Percentiles rank a stretch among this genome's conserved stretches.
These are phyloP conservation scores for Drosophila siamana DNA, from an alignment of 2,888 invertebrate genomes.

Conservation along the genomic window DNA sequence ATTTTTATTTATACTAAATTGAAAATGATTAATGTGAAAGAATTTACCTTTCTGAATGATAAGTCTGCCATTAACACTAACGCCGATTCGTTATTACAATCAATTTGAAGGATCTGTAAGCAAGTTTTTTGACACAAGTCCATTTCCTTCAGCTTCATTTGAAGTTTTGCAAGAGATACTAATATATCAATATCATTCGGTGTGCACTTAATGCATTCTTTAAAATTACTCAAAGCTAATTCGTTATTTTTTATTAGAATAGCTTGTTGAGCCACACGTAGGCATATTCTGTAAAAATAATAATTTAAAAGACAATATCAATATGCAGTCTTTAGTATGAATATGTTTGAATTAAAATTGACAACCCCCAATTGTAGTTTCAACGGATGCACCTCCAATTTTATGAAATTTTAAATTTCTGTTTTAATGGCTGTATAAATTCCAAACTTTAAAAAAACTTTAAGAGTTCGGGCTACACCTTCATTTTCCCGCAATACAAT, in stretches of 20 bases:
- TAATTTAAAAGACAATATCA: background rate
- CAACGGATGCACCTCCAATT: no score
- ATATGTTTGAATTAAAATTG: no score
- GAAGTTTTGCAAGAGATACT: slow-evolving; percentile 91
- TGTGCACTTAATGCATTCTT: slow-evolving; percentile 93
- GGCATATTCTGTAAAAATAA: slow-evolving; percentile 87
- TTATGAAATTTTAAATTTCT: no score
- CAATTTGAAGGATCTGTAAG: slow-evolving; percentile 91
- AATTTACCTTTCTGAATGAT: slow-evolving; percentile 93
- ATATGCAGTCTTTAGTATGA: background rate
- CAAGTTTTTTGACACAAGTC: slow-evolving; percentile 96
- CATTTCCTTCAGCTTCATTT: slow-evolving; percentile 93
- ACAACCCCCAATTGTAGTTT: no score
- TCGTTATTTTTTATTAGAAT: slow-evolving; percentile 89
- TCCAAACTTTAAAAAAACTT: no score
- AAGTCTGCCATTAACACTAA: slow-evolving; percentile 98
- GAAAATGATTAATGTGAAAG: no score
- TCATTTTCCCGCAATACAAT: no score
- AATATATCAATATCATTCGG: slow-evolving; percentile 91
- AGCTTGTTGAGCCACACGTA: slow-evolving; percentile 91
- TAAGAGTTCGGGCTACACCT: no score
- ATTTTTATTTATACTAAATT: no score
- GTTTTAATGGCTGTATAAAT: no score
- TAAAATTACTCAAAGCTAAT: slow-evolving; percentile 92
- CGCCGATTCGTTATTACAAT: slow-evolving; percentile 96